A percentile compares a stretch with the other conserved stretches of the same genome.
Conservation (phyloP, 1,140 invertebrate species). For the Drosophila triauraria region DNA sequence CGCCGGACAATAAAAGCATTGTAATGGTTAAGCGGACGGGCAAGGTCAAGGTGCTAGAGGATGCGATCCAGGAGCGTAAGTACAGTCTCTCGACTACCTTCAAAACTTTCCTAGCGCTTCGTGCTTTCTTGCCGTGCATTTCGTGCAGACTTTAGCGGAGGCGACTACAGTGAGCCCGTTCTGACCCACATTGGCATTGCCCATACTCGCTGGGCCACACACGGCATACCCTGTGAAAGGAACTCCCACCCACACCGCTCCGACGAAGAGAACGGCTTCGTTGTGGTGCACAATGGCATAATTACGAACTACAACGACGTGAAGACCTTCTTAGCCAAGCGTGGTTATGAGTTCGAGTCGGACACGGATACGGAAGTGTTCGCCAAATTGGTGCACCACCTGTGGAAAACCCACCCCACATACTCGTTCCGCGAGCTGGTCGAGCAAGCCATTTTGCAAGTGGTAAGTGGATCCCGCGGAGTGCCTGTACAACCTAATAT, state of each 20-base stretch:
- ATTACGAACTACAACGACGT: constrained; percentile 99
- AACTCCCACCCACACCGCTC: constrained; percentile 99
- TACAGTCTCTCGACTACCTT: background rate
- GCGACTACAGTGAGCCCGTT: constrained; percentile 70
- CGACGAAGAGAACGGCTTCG: constrained; percentile 94
- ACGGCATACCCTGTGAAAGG: constrained; percentile 95
- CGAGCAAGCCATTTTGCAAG: constrained; percentile 97
- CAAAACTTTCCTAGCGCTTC: background rate
- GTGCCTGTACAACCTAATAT: background rate
- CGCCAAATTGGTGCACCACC: constrained; percentile 97
- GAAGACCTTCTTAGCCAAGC: constrained; percentile 95
- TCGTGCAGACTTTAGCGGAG: constrained; percentile 67
- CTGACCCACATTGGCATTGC: constrained; percentile 96
- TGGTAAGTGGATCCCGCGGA: constrained; percentile 84
- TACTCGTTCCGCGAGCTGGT: constrained; percentile 97
- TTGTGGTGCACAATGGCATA: constrained; percentile 99
- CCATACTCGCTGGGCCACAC: constrained; percentile 99
- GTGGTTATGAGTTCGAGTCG: constrained; percentile 97
- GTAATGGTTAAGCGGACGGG: constrained; percentile 96
- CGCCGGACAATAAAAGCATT: constrained; percentile 91
- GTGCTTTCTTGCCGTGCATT: constrained; percentile 14
- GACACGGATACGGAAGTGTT: constrained; percentile 99
- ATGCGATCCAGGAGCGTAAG: constrained; percentile 90
- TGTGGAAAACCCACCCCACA: constrained; percentile 95
- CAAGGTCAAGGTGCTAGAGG: constrained; percentile 96